Conservation (phyloP, 2,113 vertebrate species). For the Hippolais icterina region DNA sequence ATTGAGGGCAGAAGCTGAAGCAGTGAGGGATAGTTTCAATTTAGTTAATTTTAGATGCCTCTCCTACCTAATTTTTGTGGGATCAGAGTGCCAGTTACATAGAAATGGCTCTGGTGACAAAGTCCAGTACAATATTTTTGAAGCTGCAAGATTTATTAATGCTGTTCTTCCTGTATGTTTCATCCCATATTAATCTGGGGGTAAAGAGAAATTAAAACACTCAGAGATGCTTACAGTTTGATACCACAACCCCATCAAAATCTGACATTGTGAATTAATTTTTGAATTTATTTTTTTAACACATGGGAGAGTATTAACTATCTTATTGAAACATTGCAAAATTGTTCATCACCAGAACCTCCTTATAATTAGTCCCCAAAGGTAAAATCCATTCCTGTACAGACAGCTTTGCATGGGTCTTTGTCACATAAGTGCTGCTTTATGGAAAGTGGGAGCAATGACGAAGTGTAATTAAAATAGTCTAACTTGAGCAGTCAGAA, state of each 20-base stretch:
- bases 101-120: neutral
- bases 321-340: neutral
- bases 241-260: neutral
- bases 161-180: neutral
- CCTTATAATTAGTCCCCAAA: conserved; percentile 46
- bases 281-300: conserved; percentile 15
- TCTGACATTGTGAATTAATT: conserved; percentile 2
- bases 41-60: neutral
- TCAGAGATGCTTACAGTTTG: neutral
- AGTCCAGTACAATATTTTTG: neutral
- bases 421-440: neutral
- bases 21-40: neutral
- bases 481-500: neutral
- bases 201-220: neutral
- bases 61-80: neutral
- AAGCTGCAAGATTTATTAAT: neutral
- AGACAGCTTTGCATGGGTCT: neutral
- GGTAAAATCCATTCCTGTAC: conserved; percentile 13
- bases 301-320: neutral
- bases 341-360: conserved; percentile 9
- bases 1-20: neutral
- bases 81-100: neutral
- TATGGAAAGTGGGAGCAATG: neutral
- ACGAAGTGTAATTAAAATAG: neutral
- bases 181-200: neutral